phyloP scores from a whole-genome alignment of 2,888 invertebrate genomes.

The Sarcophaga caerulescens region DNA sequence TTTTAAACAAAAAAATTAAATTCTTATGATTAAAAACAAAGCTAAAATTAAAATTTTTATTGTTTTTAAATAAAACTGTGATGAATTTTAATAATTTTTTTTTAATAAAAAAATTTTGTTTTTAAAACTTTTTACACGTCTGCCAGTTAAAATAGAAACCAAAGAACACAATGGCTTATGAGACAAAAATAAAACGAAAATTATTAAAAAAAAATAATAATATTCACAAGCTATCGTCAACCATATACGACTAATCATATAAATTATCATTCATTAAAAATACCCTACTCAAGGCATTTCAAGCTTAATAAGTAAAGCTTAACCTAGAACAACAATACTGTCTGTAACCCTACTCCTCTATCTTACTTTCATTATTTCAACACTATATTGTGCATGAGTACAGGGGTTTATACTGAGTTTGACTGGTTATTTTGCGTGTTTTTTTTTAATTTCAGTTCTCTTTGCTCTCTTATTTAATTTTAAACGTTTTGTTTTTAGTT shows the following conservation, averaged over 20 bases:
- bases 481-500: neutral
- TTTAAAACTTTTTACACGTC: constrained; percentile 51
- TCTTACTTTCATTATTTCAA: neutral
- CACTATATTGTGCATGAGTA: neutral
- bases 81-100: constrained; percentile 41
- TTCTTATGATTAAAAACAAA: neutral
- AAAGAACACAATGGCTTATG: neutral
- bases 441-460: neutral
- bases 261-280: constrained; percentile 21
- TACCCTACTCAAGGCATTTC: constrained; percentile 6
- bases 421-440: neutral
- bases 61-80: constrained; percentile 1
- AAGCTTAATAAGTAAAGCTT: too few relatives aligned
- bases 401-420: neutral
- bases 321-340: too few relatives aligned
- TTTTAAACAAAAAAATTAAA: neutral
- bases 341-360: too few relatives aligned
- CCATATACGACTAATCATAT: constrained; percentile 29
- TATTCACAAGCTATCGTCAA: constrained; percentile 36
- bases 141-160: neutral
- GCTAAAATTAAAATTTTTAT: constrained; percentile 17
- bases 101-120: neutral
- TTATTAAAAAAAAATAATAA: constrained; percentile 18
- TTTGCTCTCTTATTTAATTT: neutral
- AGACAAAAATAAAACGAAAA: too few relatives aligned